Evolutionary conservation across 2,888 invertebrate species (phyloP).

Genomic region (Drosophila antonietae): DNA sequence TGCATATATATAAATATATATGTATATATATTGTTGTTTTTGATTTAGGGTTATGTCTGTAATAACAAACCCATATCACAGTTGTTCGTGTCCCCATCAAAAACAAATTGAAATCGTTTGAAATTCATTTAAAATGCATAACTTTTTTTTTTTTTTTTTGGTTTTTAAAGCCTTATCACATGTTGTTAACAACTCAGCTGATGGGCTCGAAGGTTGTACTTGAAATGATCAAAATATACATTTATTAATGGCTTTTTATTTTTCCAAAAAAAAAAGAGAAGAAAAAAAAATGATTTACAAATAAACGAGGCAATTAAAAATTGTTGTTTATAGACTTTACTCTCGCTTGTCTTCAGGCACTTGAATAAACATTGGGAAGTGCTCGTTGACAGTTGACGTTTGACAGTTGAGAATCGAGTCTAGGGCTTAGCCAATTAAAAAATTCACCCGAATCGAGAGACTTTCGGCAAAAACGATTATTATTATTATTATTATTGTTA

Average conservation of each 20-base stretch:
- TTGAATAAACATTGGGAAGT: constrained; percentile 57
- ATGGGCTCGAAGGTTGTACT: constrained; percentile 49
- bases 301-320: constrained; percentile 53
- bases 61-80: constrained; percentile 59
- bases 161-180: constrained; percentile 51
- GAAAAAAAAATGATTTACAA: constrained; percentile 38
- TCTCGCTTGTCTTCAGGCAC: constrained; percentile 28
- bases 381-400: constrained; percentile 25
- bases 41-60: constrained; percentile 28
- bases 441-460: constrained; percentile 31
- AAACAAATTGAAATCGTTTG: constrained; percentile 72
- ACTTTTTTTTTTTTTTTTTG: constrained; percentile 24
- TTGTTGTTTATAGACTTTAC: constrained; percentile 23
- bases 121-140: constrained; percentile 74
- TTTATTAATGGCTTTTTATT: constrained; percentile 51
- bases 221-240: constrained; percentile 21
- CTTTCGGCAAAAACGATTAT: constrained; percentile 17
- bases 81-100: constrained; percentile 62
- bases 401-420: constrained; percentile 18
- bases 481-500: constrained; percentile 9
- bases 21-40: neutral
- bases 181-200: constrained; percentile 49
- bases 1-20: neutral
- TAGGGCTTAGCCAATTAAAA: constrained; percentile 68
- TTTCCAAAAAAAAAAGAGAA: neutral